Evolutionary conservation across 2,113 vertebrate genomes (phyloP), one percentile per base, ranked within the genome.

Genomic region (Muntiacus reevesi): DNA sequence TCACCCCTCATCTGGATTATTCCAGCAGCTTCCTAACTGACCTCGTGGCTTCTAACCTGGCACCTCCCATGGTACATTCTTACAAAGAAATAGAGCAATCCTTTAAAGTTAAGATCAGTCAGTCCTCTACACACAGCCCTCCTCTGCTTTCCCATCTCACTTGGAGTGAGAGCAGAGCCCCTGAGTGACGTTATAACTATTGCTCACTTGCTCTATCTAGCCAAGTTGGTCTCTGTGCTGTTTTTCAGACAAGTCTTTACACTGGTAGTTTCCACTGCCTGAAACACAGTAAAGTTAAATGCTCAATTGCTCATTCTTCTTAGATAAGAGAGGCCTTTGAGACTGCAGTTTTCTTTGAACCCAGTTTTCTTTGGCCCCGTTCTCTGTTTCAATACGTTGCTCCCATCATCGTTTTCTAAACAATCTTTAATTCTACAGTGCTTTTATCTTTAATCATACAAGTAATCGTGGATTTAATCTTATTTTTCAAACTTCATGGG

Each of bases 171-270:
- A n/a, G 27, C 2, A 0, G 6, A 40, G 50, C 33, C 17, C 19
- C 54, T 7, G 9, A 50, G 45, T 43, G 40, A 57, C 50, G 25
- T 21, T 52, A 5, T 52, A 16, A 52, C 50, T 52, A 16, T 52
- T 52, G 15, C 50, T 52, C 13, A 0, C 55, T 36, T 19, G 8
- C 23, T 47, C 47, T 36, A 0, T 87, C 27, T 19, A n/a, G 76
- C 50, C 25, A 5, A 27, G 0, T 19, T 7, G 40, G 62, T 33
- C 40, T n/a, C 33, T 12, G 0, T 87, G 30, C 60, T 27, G 15
- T 19, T 40, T 47, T 62, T 67, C n/a, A n/a, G 50, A 36, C 57
- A 83, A 43, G n/a, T 45, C 52, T 79, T 36, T 43, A n/a, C n/a
- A 1, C 25, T 23, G n/a, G 43, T 17, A 8, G 0, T 74, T 60